Evolutionary conservation across 2,797 vertebrate species (phyloP).

Genomic region (Pyrocephalus nanus): DNA sequence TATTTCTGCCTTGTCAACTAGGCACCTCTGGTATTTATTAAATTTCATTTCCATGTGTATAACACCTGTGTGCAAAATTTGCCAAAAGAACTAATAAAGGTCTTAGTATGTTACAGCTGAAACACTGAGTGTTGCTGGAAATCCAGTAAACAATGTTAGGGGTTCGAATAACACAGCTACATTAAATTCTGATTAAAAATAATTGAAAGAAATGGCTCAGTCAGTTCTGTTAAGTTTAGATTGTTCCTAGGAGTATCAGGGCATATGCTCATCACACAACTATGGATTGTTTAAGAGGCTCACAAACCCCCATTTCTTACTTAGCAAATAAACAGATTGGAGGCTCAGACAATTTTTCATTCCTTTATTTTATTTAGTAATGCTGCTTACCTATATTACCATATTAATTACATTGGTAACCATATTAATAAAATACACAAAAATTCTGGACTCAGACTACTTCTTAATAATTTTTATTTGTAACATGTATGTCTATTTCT

Average conservation of each 20-base stretch:
- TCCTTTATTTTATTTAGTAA: background rate
- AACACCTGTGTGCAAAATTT: background rate
- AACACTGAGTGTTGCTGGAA: background rate
- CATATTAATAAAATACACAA: background rate
- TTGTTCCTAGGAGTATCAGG: background rate
- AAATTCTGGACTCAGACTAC: background rate
- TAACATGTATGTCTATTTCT: background rate
- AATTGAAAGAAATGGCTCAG: background rate
- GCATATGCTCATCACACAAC: background rate
- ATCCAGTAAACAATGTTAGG: background rate
- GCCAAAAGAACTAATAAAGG: slow-evolving; percentile 5
- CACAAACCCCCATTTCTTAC: background rate
- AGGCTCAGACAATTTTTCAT: background rate
- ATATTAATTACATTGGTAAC: background rate
- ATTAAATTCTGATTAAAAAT: background rate
- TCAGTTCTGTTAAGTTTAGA: background rate
- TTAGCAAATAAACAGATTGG: background rate
- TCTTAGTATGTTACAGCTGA: background rate
- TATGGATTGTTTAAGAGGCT: background rate
- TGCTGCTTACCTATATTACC: background rate
- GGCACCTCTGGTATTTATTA: slow-evolving; percentile 40
- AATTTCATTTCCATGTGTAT: slow-evolving; percentile 10
- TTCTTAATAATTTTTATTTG: background rate
- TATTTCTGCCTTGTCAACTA: slow-evolving; percentile 42
- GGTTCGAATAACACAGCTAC: background rate